Evolutionary conservation across 1,140 invertebrate species (phyloP), one percentile per base, ranked within the genome.

Genomic region (Heliothis subflexa): DNA sequence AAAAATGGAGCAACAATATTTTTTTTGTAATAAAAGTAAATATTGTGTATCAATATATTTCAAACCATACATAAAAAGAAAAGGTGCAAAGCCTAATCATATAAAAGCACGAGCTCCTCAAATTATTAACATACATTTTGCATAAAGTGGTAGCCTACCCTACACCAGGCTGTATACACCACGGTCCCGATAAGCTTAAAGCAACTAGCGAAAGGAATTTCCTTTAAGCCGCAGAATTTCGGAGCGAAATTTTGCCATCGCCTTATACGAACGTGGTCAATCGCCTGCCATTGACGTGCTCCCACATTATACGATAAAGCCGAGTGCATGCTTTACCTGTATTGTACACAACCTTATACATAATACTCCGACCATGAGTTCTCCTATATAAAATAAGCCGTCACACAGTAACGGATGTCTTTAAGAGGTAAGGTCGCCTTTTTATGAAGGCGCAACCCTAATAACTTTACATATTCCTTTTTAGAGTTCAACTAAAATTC

Each of bases 281-380:
- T 78, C 81, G 78, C 52, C 59, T 61, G 57, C 78, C 61, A 78
- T 80, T 82, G 68, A 77, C 52, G 62, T 45, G 77, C 62, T 74
- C 75, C 47, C 18, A 72, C 70, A 64, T 78, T 82, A 82, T 71
- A 78, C 78, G 74, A 82, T 82, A 82, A 80, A 64, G 49, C 73
- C 16, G 66, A 75, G 78, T 78, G 81, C 61, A 76, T 74, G 75
- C 68, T 74, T 82, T 80, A 71, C 81, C 79, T 75, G 74, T 80
- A 82, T 82, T 82, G 78, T 77, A 16, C 50, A 49, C 61, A 71
- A 61, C 52, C 75, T 52, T 52, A 13, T 76, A 77, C 33, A 52
- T 80, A 80, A 75, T 78, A 61, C 71, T 33, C 57, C 66, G 14
- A 49, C 74, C 68, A 73, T 50, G 13, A 45, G 40, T 40, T 40